These are phyloP conservation scores for Cecropterus lyciades DNA, from an alignment of 1,140 invertebrate genomes.

Conservation along the genomic window DNA sequence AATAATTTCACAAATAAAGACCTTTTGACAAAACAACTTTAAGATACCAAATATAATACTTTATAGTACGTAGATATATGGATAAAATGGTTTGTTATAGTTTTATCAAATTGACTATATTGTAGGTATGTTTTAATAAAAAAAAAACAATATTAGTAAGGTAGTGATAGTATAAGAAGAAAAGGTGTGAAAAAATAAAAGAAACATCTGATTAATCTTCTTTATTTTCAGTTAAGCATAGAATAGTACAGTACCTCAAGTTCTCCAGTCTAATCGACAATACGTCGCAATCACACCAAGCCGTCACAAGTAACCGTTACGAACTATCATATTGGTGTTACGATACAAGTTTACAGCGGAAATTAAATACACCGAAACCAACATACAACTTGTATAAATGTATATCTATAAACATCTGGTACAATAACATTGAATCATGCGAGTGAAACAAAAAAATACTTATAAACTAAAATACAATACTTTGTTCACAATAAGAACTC, in stretches of 20 bases:
- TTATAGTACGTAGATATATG: no score
- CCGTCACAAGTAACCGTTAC: constrained; percentile 53
- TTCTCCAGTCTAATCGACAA: constrained; percentile 77
- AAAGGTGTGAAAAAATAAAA: constrained; percentile 35
- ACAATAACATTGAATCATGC: constrained; percentile 37
- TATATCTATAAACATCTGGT: constrained; percentile 37
- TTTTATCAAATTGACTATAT: no score
- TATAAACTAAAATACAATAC: constrained; percentile 53
- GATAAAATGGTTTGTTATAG: no score
- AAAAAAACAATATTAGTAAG: no score
- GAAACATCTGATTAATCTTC: constrained; percentile 71
- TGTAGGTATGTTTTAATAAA: no score
- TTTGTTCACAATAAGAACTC: constrained; percentile 57
- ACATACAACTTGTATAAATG: constrained; percentile 47
- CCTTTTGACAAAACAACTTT: no score
- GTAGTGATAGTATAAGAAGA: no score
- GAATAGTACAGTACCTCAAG: constrained; percentile 80
- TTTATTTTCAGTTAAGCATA: constrained; percentile 83
- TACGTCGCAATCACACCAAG: constrained; percentile 64
- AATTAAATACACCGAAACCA: constrained; percentile 49
- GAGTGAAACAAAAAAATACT: constrained; percentile 48
- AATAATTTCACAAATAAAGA: no score
- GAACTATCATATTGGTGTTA: constrained; percentile 50
- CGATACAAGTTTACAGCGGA: constrained; percentile 41
- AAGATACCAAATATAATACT: no score